Conservation (phyloP, 2,888 invertebrate species). For the Dicranocentrus wangi region DNA sequence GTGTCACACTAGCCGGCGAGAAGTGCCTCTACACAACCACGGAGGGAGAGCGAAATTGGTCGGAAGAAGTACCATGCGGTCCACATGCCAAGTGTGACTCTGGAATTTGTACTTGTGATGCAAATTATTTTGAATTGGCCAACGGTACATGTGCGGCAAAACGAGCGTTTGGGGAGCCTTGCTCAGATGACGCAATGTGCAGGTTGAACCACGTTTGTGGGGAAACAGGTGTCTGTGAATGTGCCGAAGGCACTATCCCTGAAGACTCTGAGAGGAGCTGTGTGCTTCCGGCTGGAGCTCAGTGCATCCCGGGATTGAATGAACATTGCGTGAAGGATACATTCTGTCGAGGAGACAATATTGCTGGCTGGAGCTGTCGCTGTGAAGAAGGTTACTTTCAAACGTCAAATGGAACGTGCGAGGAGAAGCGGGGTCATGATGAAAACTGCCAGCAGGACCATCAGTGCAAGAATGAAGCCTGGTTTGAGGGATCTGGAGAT, state of each 20-base stretch:
- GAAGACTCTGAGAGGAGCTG: background rate
- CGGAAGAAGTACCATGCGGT: constrained; percentile 9
- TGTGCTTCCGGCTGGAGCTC: background rate
- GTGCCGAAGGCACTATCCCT: background rate
- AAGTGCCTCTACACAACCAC: background rate
- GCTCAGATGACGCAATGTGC: background rate
- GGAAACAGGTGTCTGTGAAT: background rate
- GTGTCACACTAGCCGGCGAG: constrained; percentile 26
- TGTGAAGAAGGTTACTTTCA: background rate
- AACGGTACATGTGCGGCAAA: constrained; percentile 32
- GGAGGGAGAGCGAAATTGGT: background rate
- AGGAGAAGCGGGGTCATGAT: background rate
- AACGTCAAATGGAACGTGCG: background rate
- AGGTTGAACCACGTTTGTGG: background rate
- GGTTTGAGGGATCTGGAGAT: background rate
- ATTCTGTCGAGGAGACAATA: background rate
- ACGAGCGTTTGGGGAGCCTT: background rate
- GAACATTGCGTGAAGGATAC: background rate
- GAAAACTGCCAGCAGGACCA: background rate
- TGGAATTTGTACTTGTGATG: constrained; percentile 6
- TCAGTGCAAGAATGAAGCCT: background rate
- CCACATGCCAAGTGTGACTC: background rate
- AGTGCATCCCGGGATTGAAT: background rate
- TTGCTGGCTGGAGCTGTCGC: background rate
- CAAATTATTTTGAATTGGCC: background rate